These are phyloP conservation scores for Dryococelus australis DNA, from an alignment of 2,888 invertebrate species.

Conservation along the genomic window DNA sequence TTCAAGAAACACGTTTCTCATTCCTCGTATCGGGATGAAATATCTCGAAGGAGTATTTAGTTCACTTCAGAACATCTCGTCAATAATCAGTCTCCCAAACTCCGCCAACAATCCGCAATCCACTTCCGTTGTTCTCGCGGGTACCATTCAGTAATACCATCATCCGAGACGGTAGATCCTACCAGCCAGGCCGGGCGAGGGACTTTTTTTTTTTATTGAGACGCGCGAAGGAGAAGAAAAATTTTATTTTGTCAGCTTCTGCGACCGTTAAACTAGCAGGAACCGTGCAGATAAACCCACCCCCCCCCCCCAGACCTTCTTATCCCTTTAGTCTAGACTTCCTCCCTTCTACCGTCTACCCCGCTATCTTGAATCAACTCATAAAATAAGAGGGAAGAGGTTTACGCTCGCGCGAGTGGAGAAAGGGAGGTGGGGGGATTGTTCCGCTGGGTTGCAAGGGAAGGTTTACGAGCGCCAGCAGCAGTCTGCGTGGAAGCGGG, in stretches of 20 bases:
- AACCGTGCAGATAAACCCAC: not conserved
- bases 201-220: not conserved
- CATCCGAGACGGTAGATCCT: not conserved
- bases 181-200: not conserved
- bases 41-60: too few species aligned
- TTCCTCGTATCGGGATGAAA: too few species aligned
- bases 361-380: constrained; percentile 11
- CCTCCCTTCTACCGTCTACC: not conserved
- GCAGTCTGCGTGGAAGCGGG: not conserved
- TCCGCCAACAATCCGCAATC: too few species aligned
- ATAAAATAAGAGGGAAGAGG: constrained; percentile 16
- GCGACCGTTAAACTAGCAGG: not conserved
- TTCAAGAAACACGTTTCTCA: too few species aligned
- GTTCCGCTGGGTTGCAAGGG: not conserved
- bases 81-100: too few species aligned
- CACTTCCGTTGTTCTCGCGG: too few species aligned
- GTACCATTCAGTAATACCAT: not conserved
- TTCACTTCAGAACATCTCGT: too few species aligned
- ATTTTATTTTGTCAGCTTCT: constrained; percentile 16
- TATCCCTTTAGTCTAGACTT: not conserved
- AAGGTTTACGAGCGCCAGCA: constrained; percentile 3
- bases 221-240: not conserved
- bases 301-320: not conserved
- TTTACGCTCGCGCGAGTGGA: not conserved
- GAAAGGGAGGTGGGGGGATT: not conserved